Percentiles rank a stretch among this genome's conserved stretches.
These are phyloP conservation scores for Timema podura DNA, from an alignment of 2,888 invertebrate species.

Conservation along the genomic window DNA sequence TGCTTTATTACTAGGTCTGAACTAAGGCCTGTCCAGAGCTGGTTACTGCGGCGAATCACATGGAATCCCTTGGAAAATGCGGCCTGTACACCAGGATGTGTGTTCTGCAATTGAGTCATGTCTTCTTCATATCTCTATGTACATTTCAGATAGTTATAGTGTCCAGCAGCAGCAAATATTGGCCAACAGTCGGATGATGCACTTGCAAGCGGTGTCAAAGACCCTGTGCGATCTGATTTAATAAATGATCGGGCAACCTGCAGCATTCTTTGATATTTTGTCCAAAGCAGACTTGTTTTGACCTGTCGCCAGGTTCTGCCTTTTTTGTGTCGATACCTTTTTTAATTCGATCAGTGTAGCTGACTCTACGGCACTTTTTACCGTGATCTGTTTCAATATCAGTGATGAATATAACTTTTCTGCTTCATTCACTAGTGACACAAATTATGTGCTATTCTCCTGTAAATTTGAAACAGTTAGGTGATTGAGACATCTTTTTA, in stretches of 20 bases:
- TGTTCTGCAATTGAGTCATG: background rate
- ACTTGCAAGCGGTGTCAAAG: background rate
- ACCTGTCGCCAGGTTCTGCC: background rate
- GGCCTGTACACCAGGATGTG: background rate
- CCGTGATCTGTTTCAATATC: background rate
- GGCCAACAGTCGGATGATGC: background rate
- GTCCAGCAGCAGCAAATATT: background rate
- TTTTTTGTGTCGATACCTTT: background rate
- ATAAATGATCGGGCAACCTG: background rate
- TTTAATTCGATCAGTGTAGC: background rate
- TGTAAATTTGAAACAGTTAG: no score
- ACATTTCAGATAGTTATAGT: background rate
- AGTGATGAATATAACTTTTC: background rate
- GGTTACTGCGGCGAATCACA: background rate
- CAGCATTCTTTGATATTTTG: background rate
- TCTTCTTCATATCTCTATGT: background rate
- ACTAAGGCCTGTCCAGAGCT: background rate
- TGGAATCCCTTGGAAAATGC: background rate
- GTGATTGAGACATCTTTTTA: no score
- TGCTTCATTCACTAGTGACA: background rate
- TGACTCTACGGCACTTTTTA: background rate
- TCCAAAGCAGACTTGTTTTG: background rate
- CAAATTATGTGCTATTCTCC: no score
- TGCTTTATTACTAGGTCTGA: background rate
- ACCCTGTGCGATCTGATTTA: conserved; percentile 8